A percentile compares a stretch with the other conserved stretches of the same genome.
These are phyloP conservation scores for Coronaproctus castanopsis DNA, from an alignment of 2,888 invertebrate genomes.

Conservation along the genomic window DNA sequence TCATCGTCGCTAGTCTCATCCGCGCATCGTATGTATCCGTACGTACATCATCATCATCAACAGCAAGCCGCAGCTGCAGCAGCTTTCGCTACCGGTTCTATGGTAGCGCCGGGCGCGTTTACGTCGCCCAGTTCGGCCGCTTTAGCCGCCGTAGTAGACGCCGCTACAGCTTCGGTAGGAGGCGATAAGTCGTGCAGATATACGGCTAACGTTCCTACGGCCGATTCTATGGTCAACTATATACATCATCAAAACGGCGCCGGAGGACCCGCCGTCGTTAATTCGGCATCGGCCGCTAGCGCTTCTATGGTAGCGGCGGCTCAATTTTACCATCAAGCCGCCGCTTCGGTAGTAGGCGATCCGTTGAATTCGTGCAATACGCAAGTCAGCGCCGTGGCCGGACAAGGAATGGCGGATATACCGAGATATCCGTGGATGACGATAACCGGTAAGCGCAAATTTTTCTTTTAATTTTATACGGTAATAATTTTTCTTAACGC, in stretches of 20 bases:
- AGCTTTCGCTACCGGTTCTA: constrained; percentile 45
- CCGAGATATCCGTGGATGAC: constrained; percentile 93
- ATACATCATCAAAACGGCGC: constrained; percentile 40
- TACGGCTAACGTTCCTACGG: constrained; percentile 37
- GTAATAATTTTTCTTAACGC: too few species aligned
- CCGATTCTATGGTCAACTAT: constrained; percentile 59
- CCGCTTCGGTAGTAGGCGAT: constrained; percentile 56
- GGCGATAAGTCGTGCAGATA: constrained; percentile 67
- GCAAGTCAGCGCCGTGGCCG: constrained; percentile 41
- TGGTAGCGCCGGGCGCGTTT: constrained; percentile 33
- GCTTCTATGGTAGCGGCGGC: constrained; percentile 43
- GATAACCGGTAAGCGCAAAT: constrained; percentile 60
- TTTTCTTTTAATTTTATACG: too few species aligned
- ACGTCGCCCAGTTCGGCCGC: constrained; percentile 33
- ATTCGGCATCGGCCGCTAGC: constrained; percentile 47
- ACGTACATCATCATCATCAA: constrained; percentile 56
- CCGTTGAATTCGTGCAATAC: constrained; percentile 57
- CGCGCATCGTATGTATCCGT: constrained; percentile 73
- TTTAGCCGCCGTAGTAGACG: constrained; percentile 43
- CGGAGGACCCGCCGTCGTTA: constrained; percentile 39
- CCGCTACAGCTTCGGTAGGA: constrained; percentile 30
- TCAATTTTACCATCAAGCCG: constrained; percentile 76
- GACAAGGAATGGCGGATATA: constrained; percentile 75
- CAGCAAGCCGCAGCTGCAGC: constrained; percentile 40
- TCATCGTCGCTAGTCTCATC: constrained; percentile 23